Evolutionary conservation across 1,140 invertebrate genomes (phyloP).

Genomic region (Nasonia giraulti): DNA sequence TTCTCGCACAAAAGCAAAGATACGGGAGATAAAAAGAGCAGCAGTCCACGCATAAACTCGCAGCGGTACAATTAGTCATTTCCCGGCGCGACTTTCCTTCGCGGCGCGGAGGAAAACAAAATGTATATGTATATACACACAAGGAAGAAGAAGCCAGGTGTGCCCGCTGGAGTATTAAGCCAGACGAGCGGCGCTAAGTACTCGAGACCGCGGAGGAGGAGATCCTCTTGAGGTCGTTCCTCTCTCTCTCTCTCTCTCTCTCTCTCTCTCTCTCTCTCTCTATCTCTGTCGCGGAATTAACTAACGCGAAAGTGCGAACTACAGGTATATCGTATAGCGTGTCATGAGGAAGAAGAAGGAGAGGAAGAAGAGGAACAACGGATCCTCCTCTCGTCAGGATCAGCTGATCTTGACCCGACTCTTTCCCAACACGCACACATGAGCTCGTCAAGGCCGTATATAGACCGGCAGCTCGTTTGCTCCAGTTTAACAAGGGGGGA

Average conservation of each 20-base stretch:
- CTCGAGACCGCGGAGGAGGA: conserved; percentile 12
- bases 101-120: background rate
- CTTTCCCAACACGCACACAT: background rate
- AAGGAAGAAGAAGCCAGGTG: background rate
- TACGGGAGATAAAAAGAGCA: background rate
- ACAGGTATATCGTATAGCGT: background rate
- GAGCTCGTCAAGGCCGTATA: background rate
- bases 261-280: too few relatives aligned
- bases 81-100: background rate
- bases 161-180: background rate
- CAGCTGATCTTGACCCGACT: conserved; percentile 36
- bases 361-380: background rate
- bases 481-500: conserved; percentile 1
- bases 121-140: background rate
- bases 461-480: background rate
- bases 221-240: background rate
- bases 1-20: background rate
- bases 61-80: background rate
- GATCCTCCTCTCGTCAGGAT: background rate
- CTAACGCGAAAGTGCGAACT: background rate
- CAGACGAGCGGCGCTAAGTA: conserved; percentile 14
- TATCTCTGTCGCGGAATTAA: background rate
- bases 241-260: background rate
- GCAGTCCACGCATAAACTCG: background rate
- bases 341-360: background rate